These are phyloP conservation scores for Sinelater perroti DNA, from an alignment of 2,888 invertebrate species.

Conservation along the genomic window DNA sequence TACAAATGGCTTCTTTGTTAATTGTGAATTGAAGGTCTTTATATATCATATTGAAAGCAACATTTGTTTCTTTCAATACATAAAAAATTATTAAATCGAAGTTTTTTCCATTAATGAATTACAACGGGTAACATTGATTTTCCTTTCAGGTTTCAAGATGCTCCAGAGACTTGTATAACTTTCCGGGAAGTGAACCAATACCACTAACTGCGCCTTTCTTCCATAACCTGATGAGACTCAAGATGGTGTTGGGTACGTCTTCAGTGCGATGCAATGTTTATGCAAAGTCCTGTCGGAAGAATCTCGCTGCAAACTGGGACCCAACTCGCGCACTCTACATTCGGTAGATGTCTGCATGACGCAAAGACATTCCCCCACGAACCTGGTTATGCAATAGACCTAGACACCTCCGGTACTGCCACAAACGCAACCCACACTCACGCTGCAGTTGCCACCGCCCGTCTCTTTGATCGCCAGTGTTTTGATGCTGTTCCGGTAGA, in stretches of 20 bases:
- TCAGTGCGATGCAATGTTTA: constrained; percentile 55
- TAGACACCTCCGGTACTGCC: constrained; percentile 17
- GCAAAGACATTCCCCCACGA: constrained; percentile 40
- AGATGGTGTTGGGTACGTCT: constrained; percentile 52
- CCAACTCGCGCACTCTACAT: constrained; percentile 52
- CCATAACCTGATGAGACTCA: constrained; percentile 36
- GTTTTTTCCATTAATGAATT: no score
- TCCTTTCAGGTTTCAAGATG: constrained; percentile 29
- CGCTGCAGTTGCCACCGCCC: constrained; percentile 9
- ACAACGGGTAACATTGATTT: background rate
- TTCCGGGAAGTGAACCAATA: background rate
- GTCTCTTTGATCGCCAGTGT: background rate
- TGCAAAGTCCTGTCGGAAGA: constrained; percentile 50
- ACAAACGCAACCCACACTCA: constrained; percentile 22
- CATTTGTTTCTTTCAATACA: no score
- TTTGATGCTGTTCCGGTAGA: background rate
- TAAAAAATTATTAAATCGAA: no score
- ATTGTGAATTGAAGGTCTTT: no score
- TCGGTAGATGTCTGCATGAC: constrained; percentile 49
- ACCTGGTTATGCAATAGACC: constrained; percentile 41
- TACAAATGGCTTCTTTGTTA: no score
- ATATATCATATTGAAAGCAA: no score
- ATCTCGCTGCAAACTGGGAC: constrained; percentile 52
- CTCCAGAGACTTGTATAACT: constrained; percentile 1
- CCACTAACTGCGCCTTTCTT: constrained; percentile 4